Evolutionary conservation across 2,888 invertebrate species (phyloP).

Genomic region (Microctonus aethiopoides): DNA sequence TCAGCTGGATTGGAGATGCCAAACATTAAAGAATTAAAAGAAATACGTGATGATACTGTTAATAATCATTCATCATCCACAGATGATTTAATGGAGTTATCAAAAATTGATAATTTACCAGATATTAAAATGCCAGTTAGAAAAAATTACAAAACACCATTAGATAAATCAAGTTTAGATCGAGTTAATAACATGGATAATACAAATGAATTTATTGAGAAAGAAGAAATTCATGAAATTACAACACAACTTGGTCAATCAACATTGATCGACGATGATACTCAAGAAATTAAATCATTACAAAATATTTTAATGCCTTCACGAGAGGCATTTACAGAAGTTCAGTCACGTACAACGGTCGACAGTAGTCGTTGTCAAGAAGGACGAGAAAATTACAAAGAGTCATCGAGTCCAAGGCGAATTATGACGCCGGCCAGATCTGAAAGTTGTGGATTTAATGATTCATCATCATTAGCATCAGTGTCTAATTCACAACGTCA

Average conservation of each 20-base stretch:
- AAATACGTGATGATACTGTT: slow-evolving; percentile 38
- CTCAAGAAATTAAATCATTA: neutral
- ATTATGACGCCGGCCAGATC: neutral
- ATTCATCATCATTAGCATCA: neutral
- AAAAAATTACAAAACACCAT: neutral
- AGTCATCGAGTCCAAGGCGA: neutral
- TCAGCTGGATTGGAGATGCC: slow-evolving; percentile 53
- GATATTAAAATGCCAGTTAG: neutral
- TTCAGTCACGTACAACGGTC: neutral
- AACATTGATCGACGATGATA: slow-evolving; percentile 10
- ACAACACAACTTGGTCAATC: slow-evolving; percentile 4
- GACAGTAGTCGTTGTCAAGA: slow-evolving; percentile 1
- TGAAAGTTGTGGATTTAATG: slow-evolving; percentile 4
- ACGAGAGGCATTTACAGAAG: neutral
- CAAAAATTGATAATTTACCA: slow-evolving; percentile 6
- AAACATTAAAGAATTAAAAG: slow-evolving; percentile 54
- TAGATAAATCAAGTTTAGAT: neutral
- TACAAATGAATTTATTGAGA: neutral
- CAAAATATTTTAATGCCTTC: neutral
- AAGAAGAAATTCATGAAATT: slow-evolving; percentile 7
- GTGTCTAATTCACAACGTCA: slow-evolving; percentile 19
- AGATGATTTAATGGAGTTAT: slow-evolving; percentile 12
- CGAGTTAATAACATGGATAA: neutral
- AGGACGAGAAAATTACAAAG: slow-evolving; percentile 3
- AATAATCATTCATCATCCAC: neutral